Evolutionary conservation across 2,113 vertebrate species (phyloP), one percentile per base, ranked within the genome.

Genomic region (Electrona antarctica): DNA sequence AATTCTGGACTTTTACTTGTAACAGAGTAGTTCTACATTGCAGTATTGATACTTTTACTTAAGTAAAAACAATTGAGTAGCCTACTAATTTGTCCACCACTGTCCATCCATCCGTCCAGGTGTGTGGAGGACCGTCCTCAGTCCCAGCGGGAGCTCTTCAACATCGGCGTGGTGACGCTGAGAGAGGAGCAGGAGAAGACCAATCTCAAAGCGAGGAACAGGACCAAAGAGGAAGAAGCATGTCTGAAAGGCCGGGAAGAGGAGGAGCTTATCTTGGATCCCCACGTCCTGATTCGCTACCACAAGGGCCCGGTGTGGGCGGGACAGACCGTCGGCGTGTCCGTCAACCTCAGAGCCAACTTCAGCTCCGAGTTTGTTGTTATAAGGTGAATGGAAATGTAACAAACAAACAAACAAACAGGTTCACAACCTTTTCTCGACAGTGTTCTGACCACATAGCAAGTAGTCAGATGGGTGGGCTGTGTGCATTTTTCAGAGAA

Each of bases 311-410:
- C 89, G 0, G 79, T 85, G 45, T 71, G 66, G 49, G 74, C 73
- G 1, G 91, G 92, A 63, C 83, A 85, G 67, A 85, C 89, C 52
- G 51, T 88, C 45, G 76, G 74, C 55, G 82, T 92, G 58, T 90
- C 90, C 6, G 68, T 93, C 12, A 91, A 81, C 60, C 67, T 93
- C 13, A 85, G 87, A 55, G 74, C 74, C 7, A 93, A 92, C 80
- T 69, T 91, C 76, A 91, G 69, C 46, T 69, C 77, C 6, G 83
- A 91, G 51, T 80, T 88, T 68, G 70, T 89, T 29, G 71, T 90
- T 41, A 84, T 93, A 13, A 90, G 90, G 92, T 93, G 73, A 78
- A 67, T 45, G 51, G 60, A 55, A n/a, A 45, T 63, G 10, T 54
- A 54, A 2, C 47, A 56, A 52, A 45, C 11, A 66, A 47, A 11